A percentile compares a stretch with the other conserved stretches of the same genome.
These are phyloP conservation scores for Cydia amplana DNA, from an alignment of 1,140 invertebrate genomes.

Conservation along the genomic window DNA sequence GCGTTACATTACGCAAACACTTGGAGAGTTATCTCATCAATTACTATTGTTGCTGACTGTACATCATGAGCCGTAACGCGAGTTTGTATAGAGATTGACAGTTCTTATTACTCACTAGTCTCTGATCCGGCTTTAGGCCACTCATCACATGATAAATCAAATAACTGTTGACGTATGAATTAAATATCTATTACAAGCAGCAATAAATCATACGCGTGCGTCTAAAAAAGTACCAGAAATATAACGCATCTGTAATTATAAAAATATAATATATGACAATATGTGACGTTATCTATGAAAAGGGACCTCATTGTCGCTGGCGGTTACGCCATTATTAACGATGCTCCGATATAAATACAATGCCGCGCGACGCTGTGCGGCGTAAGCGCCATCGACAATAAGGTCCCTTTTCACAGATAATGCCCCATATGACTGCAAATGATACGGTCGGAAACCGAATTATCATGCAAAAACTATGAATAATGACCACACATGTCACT, in stretches of 20 bases:
- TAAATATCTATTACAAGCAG: not conserved
- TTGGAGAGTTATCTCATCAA: too few species aligned
- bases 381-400: too few species aligned
- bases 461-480: conserved; percentile 20
- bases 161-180: conserved; percentile 31
- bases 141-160: not conserved
- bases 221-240: conserved; percentile 1
- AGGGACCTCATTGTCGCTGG: too few species aligned
- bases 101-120: not conserved
- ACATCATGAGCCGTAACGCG: too few species aligned
- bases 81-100: not conserved
- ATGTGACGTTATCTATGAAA: too few species aligned
- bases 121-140: not conserved
- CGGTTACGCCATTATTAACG: too few species aligned
- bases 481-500: conserved; percentile 25
- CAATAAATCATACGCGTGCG: conserved; percentile 27
- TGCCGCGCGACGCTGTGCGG: too few species aligned
- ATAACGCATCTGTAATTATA: not conserved
- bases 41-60: too few species aligned
- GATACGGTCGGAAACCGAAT: not conserved
- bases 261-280: too few species aligned
- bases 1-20: too few species aligned
- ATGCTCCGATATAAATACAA: too few species aligned
- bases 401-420: too few species aligned
- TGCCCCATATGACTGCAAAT: not conserved